These are phyloP conservation scores for Psittacula derbiana DNA, from an alignment of 2,797 vertebrate genomes.

Conservation along the genomic window DNA sequence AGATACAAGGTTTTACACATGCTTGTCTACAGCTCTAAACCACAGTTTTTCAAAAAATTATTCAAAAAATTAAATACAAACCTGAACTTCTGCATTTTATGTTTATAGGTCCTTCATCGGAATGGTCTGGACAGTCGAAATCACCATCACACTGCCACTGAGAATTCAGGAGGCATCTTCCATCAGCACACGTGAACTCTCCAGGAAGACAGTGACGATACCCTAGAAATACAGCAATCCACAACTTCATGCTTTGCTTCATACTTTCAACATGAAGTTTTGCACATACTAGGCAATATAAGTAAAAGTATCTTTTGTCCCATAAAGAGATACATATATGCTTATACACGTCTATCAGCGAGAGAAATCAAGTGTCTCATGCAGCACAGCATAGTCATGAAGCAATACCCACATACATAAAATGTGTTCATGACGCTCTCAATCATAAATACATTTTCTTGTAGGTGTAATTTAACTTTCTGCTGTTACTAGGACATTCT, in stretches of 20 bases:
- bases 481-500: neutral
- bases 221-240: slow-evolving; percentile 72
- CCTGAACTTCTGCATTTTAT: slow-evolving; percentile 91
- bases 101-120: slow-evolving; percentile 95
- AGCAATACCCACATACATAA: neutral
- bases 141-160: slow-evolving; percentile 98
- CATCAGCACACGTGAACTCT: slow-evolving; percentile 93
- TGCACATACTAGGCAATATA: neutral
- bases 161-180: slow-evolving; percentile 90
- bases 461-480: neutral
- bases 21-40: neutral
- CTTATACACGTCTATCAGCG: neutral
- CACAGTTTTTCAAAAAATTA: neutral
- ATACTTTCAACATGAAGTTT: neutral
- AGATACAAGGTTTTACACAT: neutral
- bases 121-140: slow-evolving; percentile 93
- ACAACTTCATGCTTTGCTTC: neutral
- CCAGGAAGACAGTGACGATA: slow-evolving; percentile 88
- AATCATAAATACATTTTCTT: neutral
- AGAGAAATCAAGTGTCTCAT: neutral
- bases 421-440: neutral
- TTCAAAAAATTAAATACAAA: slow-evolving; percentile 15
- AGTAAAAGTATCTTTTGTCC: neutral
- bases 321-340: neutral
- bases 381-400: neutral